phyloP scores from a whole-genome alignment of 2,113 vertebrate species.

The Deroptyus accipitrinus region DNA sequence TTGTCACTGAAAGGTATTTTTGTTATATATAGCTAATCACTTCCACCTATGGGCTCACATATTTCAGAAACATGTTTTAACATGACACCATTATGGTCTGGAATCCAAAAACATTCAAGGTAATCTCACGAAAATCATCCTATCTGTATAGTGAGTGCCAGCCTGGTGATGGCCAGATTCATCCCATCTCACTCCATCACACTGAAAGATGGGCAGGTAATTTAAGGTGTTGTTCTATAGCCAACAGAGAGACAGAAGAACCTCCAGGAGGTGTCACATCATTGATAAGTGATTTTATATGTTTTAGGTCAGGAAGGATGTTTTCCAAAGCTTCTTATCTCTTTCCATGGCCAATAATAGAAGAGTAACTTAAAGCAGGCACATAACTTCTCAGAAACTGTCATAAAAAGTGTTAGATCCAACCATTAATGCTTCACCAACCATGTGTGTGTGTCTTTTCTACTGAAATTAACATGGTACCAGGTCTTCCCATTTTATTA shows the following conservation, averaged over 20 bases:
- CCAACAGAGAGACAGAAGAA: not conserved
- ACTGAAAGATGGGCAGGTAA: not conserved
- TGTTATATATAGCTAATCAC: not conserved
- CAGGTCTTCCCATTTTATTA: not conserved
- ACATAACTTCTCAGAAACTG: not conserved
- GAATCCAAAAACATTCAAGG: not conserved
- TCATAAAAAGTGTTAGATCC: not conserved
- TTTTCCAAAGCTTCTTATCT: not conserved
- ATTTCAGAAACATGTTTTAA: not conserved
- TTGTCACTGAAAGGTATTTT: not conserved
- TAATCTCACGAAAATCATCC: not conserved
- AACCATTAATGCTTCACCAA: not conserved
- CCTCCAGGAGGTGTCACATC: no score
- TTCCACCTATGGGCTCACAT: not conserved
- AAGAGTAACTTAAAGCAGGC: not conserved
- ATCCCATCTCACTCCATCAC: not conserved
- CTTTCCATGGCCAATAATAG: not conserved
- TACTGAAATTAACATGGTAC: not conserved
- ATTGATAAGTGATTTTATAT: not conserved
- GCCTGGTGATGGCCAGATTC: not conserved
- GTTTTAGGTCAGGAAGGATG: not conserved
- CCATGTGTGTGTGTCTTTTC: not conserved
- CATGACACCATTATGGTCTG: not conserved
- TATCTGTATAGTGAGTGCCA: not conserved
- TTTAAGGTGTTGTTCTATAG: not conserved